phyloP scores from a whole-genome alignment of 2,113 vertebrate genomes.

The Chionomys nivalis region DNA sequence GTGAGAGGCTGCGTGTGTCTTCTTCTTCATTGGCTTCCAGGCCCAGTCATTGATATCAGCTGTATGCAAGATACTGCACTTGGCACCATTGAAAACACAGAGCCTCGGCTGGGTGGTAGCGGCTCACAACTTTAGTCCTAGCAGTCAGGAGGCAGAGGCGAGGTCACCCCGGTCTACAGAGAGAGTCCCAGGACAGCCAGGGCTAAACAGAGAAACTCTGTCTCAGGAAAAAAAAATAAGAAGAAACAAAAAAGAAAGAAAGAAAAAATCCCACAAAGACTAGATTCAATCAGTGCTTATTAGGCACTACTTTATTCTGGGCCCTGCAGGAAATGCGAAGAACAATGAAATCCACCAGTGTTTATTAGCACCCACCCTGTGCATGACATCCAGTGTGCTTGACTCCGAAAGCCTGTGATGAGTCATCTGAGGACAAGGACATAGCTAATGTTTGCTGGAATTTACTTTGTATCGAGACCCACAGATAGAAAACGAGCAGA shows the following conservation, averaged over 20 bases:
- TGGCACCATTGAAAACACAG: constrained; percentile 16
- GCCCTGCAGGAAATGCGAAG: constrained; percentile 34
- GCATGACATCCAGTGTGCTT: constrained; percentile 11
- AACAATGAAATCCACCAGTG: constrained; percentile 61
- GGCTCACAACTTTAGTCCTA: not conserved
- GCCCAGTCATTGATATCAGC: not conserved
- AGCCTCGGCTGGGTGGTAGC: not conserved
- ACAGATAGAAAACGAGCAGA: constrained; percentile 12
- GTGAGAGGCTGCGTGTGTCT: not conserved
- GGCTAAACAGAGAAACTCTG: not conserved
- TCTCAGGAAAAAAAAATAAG: not conserved
- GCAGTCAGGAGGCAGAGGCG: not conserved
- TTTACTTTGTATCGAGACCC: constrained; percentile 11
- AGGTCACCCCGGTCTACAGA: not conserved
- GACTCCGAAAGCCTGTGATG: constrained; percentile 44
- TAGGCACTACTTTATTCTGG: constrained; percentile 51
- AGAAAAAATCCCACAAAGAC: not conserved
- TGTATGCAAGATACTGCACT: not conserved
- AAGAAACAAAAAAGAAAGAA: no score
- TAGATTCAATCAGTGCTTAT: constrained; percentile 27
- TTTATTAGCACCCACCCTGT: constrained; percentile 62
- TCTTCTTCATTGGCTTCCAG: not conserved
- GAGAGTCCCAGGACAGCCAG: not conserved
- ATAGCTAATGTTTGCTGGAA: constrained; percentile 59
- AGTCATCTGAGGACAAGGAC: constrained; percentile 54